Percentiles rank a stretch among this genome's conserved stretches.
Evolutionary conservation across 2,888 invertebrate species (phyloP).

Genomic region (Cheilosia impressa): DNA sequence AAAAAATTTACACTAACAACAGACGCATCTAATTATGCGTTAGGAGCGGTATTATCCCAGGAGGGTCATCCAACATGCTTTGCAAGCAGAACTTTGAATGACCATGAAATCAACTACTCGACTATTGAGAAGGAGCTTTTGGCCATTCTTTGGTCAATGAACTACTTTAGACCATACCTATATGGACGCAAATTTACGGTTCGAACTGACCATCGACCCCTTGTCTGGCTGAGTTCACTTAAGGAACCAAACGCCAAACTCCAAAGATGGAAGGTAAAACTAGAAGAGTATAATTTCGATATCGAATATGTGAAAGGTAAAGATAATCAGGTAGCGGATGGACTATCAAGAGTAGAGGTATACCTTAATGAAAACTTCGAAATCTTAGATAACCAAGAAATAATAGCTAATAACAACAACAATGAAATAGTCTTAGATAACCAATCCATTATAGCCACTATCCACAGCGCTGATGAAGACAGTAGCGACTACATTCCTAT

Average conservation of each 20-base stretch:
- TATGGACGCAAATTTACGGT: not conserved
- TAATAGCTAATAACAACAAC: conserved; percentile 12
- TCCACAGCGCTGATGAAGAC: conserved; percentile 20
- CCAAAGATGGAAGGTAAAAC: not conserved
- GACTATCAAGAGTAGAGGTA: not conserved
- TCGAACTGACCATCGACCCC: not conserved
- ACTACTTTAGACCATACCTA: not conserved
- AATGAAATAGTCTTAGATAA: not conserved
- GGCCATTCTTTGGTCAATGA: not conserved
- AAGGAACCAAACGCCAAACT: not conserved
- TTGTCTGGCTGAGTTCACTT: not conserved
- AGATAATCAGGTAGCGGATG: not conserved
- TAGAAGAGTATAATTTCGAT: not conserved
- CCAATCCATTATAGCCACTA: conserved; percentile 9
- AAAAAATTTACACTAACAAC: conserved; percentile 36
- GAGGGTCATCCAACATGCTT: not conserved
- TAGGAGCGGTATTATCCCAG: not conserved
- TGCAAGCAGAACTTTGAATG: not conserved
- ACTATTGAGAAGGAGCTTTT: not conserved
- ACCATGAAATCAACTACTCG: not conserved
- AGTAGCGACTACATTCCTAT: conserved; percentile 11
- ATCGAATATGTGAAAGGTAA: not conserved
- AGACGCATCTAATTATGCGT: conserved; percentile 1
- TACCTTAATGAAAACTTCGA: not conserved
- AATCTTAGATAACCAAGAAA: conserved; percentile 45